phyloP scores from a whole-genome alignment of 2,888 invertebrate genomes.

The Odontocerum albicorne region DNA sequence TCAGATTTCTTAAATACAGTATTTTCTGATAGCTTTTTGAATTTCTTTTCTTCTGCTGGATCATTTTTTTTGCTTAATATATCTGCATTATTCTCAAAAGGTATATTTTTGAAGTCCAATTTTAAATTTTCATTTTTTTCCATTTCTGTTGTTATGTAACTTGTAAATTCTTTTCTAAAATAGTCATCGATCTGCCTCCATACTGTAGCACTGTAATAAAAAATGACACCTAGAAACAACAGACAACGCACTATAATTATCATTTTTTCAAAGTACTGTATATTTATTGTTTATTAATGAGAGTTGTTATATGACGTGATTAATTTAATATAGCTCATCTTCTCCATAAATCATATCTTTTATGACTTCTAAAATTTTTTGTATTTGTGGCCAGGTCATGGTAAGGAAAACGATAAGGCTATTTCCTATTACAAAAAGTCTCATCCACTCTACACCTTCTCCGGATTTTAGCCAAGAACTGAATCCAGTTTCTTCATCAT shows the following conservation, averaged over 20 bases:
- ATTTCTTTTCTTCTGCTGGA: no score
- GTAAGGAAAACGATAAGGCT: slow-evolving; percentile 71
- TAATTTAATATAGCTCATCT: slow-evolving; percentile 36
- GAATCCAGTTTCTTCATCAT: slow-evolving; percentile 33
- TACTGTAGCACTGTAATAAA: slow-evolving; percentile 56
- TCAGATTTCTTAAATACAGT: no score
- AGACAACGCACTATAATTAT: slow-evolving; percentile 47
- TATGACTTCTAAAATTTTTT: slow-evolving; percentile 57
- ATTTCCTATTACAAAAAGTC: slow-evolving; percentile 79
- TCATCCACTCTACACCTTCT: slow-evolving; percentile 74
- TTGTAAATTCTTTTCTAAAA: slow-evolving; percentile 56
- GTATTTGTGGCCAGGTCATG: slow-evolving; percentile 73
- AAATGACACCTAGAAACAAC: slow-evolving; percentile 52
- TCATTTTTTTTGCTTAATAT: no score
- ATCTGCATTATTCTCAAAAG: slow-evolving; percentile 1
- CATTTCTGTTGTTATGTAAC: slow-evolving; percentile 50
- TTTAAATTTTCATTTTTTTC: slow-evolving; percentile 39
- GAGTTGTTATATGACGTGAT: neutral
- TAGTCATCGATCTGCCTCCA: slow-evolving; percentile 59
- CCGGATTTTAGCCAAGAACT: slow-evolving; percentile 45
- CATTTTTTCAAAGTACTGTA: slow-evolving; percentile 21
- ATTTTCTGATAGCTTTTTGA: no score
- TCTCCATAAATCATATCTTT: slow-evolving; percentile 54
- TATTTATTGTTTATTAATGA: neutral
- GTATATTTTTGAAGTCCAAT: slow-evolving; percentile 9